Evolutionary conservation across 1,140 invertebrate genomes (phyloP), one percentile per base, ranked within the genome.

Genomic region (Orchesella cincta): DNA sequence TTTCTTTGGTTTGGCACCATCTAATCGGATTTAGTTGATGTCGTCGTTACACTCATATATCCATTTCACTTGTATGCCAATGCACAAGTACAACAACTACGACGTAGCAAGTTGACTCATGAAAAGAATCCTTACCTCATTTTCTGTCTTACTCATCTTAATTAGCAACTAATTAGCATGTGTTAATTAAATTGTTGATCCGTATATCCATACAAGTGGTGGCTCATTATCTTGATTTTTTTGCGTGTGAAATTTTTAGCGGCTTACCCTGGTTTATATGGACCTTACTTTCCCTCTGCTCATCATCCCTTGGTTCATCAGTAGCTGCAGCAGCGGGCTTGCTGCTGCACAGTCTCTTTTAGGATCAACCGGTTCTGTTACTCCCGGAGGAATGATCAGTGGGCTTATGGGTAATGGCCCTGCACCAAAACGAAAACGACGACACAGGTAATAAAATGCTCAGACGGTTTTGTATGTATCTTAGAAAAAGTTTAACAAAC

Each of bases 351-450:
- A 79, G 74, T 81, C 80, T 72, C 57, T 82, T 1, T 39, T 82
- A 16, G 75, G 74, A 29, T 76, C 78, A 1, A 74, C 76, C 16
- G 76, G 64, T 46, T 51, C 78, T 20, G 76, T 26, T 64, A 34
- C 77, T 12, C 18, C 35, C 8, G 71, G 14, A 73, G 71, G 71
- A 36, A 73, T 73, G 71, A 73, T 73, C 23, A 23, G 2, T 51
- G 71, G 71, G 35, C 71, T 73, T 39, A 46, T 73, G 2, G 71
- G 71, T 14, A 77, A 78, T 33, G 80, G 80, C 28, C 78, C 76
- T 20, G 79, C 78, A 35, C 79, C 79, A 34, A 82, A 82, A 73
- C 64, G 81, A 64, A 82, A 82, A 57, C 64, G 81, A 76, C 73
- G 81, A 34, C 81, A 82, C 73, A 79, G 81, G 81, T 82, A 78